Percentiles rank a stretch among this genome's conserved stretches.
Conservation (phyloP, 1,140 invertebrate genomes). For the Microplitis mediator region DNA sequence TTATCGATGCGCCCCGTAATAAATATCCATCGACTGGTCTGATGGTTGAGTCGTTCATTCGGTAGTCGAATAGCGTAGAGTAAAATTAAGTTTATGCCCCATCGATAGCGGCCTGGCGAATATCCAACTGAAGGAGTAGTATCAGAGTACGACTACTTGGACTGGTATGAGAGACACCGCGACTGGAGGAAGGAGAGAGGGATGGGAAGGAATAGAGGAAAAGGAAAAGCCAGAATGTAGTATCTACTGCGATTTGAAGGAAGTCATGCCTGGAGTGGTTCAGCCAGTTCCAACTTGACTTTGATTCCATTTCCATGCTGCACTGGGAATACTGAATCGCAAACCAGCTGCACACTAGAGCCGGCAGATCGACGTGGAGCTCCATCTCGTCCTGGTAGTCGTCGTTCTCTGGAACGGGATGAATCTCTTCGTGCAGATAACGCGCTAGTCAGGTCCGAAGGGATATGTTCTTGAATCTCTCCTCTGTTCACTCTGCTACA, state of each 20-base stretch:
- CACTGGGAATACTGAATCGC: slow-evolving; percentile 1
- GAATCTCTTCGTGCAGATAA: slow-evolving; percentile 10
- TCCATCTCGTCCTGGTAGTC: neutral
- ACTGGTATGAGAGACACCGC: neutral
- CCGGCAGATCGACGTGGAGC: neutral
- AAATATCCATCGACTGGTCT: slow-evolving; percentile 1
- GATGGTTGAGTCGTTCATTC: neutral
- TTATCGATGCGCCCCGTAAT: slow-evolving; percentile 11
- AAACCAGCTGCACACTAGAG: neutral
- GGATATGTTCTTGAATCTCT: slow-evolving; percentile 5
- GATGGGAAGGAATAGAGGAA: no score
- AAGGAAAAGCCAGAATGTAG: no score
- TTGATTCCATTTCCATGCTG: slow-evolving; percentile 15
- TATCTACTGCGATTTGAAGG: slow-evolving; percentile 1
- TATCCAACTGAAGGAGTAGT: slow-evolving; percentile 3
- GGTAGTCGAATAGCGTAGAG: slow-evolving; percentile 8
- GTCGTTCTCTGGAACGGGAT: neutral
- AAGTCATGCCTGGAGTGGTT: neutral
- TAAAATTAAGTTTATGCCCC: slow-evolving; percentile 25
- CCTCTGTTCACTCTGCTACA: neutral
- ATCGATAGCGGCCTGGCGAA: slow-evolving; percentile 17
- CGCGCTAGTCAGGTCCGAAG: slow-evolving; percentile 1
- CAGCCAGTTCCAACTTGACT: neutral
- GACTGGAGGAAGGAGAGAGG: neutral
- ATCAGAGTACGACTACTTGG: neutral